These are phyloP conservation scores for Aselliscus stoliczkanus DNA, from an alignment of 2,797 vertebrate genomes.

Conservation along the genomic window DNA sequence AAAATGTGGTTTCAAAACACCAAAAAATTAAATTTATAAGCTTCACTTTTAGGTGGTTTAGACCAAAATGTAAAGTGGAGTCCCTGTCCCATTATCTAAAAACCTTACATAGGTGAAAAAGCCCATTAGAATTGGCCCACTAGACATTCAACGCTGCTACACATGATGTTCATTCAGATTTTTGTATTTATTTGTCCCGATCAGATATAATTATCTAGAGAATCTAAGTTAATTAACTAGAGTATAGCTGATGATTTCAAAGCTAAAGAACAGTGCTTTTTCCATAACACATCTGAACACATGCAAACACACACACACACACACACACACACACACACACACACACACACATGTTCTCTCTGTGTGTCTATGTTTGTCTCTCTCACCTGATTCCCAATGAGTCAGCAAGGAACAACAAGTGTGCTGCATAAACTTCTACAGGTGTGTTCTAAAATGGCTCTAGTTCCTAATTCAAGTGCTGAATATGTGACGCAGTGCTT, in stretches of 20 bases:
- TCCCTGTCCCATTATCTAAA: background rate
- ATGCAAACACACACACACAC: background rate
- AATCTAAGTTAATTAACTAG: background rate
- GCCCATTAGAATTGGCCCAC: background rate
- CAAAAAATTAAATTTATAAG: background rate
- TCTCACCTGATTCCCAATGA: background rate
- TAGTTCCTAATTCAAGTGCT: background rate
- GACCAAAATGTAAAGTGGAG: background rate
- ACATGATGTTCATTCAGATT: background rate
- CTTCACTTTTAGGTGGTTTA: background rate
- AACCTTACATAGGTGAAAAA: background rate
- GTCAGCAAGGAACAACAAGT: background rate
- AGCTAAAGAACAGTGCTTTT: background rate
- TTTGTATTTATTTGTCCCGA: background rate
- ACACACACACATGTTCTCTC: background rate
- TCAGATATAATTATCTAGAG: background rate
- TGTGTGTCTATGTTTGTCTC: background rate
- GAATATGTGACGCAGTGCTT: slow-evolving; percentile 20
- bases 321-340: background rate
- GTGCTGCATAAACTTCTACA: background rate
- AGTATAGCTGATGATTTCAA: background rate
- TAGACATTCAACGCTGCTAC: background rate
- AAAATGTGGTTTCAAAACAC: background rate
- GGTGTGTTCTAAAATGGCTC: background rate
- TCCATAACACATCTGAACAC: fast-evolving